phyloP scores from a whole-genome alignment of 1,140 invertebrate genomes.

The Neodiprion lecontei region DNA sequence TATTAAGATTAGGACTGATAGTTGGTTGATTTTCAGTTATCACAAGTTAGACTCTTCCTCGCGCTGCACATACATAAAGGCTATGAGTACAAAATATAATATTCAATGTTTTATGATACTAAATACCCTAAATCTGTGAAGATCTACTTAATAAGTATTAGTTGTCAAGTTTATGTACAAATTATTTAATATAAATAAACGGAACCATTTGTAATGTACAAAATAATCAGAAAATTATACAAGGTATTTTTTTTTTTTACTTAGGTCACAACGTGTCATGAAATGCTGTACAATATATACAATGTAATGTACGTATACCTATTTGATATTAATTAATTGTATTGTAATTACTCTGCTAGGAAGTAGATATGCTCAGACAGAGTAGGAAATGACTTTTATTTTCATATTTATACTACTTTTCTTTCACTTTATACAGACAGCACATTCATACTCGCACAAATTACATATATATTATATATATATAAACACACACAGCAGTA shows the following conservation, averaged over 20 bases:
- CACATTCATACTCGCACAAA: too few species aligned
- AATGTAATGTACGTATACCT: too few species aligned
- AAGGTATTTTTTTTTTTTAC: background rate
- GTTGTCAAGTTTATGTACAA: conserved; percentile 31
- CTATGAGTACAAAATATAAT: background rate
- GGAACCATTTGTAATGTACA: conserved; percentile 45
- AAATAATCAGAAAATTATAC: conserved; percentile 29
- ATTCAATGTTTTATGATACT: background rate
- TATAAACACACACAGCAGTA: too few species aligned
- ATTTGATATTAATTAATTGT: too few species aligned
- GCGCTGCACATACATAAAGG: background rate
- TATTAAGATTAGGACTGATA: conserved; percentile 22
- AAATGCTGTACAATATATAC: too few species aligned
- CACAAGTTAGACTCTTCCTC: conserved; percentile 10
- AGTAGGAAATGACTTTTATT: too few species aligned
- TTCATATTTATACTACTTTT: too few species aligned
- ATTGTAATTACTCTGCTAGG: too few species aligned
- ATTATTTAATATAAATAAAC: conserved; percentile 56
- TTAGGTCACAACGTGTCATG: background rate
- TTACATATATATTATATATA: too few species aligned
- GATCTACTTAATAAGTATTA: conserved; percentile 20
- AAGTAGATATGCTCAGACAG: too few species aligned
- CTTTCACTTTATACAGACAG: too few species aligned
- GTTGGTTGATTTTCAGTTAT: conserved; percentile 25
- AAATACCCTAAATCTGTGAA: conserved; percentile 12